Base-by-base conservation (phyloP, 2,888 invertebrate species). In the Adelognathus sp. region DNA sequence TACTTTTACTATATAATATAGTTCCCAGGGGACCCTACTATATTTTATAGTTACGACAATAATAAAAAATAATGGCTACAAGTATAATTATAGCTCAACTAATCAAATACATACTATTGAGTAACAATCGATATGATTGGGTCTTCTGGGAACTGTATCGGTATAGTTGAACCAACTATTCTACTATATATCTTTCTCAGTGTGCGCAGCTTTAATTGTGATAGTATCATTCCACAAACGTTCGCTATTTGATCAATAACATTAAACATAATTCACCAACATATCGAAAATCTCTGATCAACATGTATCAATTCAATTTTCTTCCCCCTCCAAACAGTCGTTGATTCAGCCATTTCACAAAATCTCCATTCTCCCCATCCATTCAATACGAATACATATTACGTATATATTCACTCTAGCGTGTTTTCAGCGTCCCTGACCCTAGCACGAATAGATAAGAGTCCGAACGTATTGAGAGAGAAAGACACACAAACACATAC, bases 361-460 rank as follows among this genome's bases (percentile, higher is more conserved):
- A 41, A 18, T 50, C 11, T 50, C 41, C 9, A 27, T n/a, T n/a
- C n/a, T n/a, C n/a, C n/a, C n/a, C n/a, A n/a, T n/a, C 39, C 3
- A 41, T 21, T 41, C 63, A 29, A 46, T 58, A 66, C 16, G 41
- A 9, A 50, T 33, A 18, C 14, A 44, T 39, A 24, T 33, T 50
- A 6, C 18, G 9, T 14, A n/a, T 44, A 18, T 66, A 58, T 64
- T 64, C 24, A 27, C 39, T 60, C 16, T 50, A 24, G 52, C 18
- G 69, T 44, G 64, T 46, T 75, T 66, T 33, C 52, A 29, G 56
- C 50, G 69, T 39, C 79, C 81, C 66, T 79, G 81, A 81, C 78
- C 79, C 76, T 72, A 60, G 73, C 69, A 24, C 7, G n/a, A n/a
- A 31, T 14, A 66, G 79, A 81, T 81, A 81, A 81, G 79, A 81